Conservation (phyloP, 1,140 invertebrate species). For the Oryctes rhinoceros region DNA sequence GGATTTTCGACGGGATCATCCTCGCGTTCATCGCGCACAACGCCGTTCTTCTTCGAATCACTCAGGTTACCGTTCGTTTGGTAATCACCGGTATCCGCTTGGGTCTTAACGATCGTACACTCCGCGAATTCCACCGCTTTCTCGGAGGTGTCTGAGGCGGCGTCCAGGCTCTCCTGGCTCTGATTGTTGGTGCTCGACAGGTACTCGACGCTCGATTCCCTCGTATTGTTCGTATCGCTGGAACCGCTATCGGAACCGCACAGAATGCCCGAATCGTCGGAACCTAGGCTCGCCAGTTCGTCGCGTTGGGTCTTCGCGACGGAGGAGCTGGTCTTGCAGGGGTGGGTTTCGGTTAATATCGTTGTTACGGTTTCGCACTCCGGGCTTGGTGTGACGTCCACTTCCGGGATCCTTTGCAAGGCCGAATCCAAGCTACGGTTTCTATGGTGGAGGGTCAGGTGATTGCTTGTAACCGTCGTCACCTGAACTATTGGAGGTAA, state of each 20-base stretch:
- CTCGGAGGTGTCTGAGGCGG: conserved; percentile 66
- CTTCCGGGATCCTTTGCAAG: conserved; percentile 84
- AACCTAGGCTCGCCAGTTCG: conserved; percentile 79
- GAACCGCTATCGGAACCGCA: conserved; percentile 73
- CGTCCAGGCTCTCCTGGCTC: conserved; percentile 76
- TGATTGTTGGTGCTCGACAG: conserved; percentile 60
- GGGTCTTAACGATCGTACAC: background rate
- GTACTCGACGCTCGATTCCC: conserved; percentile 61
- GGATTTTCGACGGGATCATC: background rate
- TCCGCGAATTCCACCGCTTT: background rate
- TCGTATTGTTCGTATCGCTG: conserved; percentile 58
- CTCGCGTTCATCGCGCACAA: conserved; percentile 12
- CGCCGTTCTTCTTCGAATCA: conserved; percentile 12
- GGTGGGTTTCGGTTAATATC: conserved; percentile 46
- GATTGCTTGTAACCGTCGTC: conserved; percentile 61
- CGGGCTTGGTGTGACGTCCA: conserved; percentile 81
- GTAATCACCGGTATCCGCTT: background rate
- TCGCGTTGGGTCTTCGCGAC: conserved; percentile 63
- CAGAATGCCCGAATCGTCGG: conserved; percentile 85
- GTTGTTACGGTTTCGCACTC: conserved; percentile 70
- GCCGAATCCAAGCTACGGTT: conserved; percentile 90
- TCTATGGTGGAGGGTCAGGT: conserved; percentile 78
- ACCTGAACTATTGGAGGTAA: conserved; percentile 76
- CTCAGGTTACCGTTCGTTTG: background rate
- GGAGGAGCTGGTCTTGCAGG: conserved; percentile 41